These are phyloP conservation scores for Endomychus coccineus DNA, from an alignment of 2,888 invertebrate species.

Conservation along the genomic window DNA sequence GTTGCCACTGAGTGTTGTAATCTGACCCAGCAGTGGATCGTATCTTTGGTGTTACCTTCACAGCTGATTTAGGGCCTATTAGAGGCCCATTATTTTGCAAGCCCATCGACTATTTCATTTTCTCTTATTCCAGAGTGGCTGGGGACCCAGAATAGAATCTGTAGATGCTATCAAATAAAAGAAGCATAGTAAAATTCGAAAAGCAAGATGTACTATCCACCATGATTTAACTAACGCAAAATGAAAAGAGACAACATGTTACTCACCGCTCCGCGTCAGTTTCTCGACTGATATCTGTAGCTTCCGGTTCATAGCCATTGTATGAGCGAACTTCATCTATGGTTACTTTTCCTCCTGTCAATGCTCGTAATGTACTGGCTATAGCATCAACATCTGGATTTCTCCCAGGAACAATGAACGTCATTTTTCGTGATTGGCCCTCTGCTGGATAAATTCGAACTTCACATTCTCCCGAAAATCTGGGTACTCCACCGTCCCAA, in stretches of 20 bases:
- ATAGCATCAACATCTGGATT: slow-evolving; percentile 66
- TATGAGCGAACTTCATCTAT: slow-evolving; percentile 70
- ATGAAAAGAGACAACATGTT: not conserved
- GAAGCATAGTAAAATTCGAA: no score
- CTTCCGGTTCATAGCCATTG: slow-evolving; percentile 49
- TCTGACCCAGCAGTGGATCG: no score
- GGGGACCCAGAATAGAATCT: no score
- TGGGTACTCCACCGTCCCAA: slow-evolving; percentile 79
- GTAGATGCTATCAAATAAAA: no score
- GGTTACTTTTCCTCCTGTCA: slow-evolving; percentile 72
- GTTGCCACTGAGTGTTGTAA: no score
- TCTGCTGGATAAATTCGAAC: slow-evolving; percentile 74
- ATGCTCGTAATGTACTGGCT: slow-evolving; percentile 65
- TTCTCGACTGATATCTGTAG: slow-evolving; percentile 46
- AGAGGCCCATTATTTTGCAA: no score
- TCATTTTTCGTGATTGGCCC: slow-evolving; percentile 65
- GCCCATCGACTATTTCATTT: no score
- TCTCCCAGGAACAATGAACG: slow-evolving; percentile 73
- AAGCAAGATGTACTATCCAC: no score
- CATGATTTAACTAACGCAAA: no score
- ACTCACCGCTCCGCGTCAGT: slow-evolving; percentile 53
- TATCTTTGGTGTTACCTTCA: no score
- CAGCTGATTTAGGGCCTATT: no score
- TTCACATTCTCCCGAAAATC: slow-evolving; percentile 61
- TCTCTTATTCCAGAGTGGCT: no score